Base-by-base conservation (phyloP, 1,140 invertebrate genomes). In the Tyrophagus putrescentiae region DNA sequence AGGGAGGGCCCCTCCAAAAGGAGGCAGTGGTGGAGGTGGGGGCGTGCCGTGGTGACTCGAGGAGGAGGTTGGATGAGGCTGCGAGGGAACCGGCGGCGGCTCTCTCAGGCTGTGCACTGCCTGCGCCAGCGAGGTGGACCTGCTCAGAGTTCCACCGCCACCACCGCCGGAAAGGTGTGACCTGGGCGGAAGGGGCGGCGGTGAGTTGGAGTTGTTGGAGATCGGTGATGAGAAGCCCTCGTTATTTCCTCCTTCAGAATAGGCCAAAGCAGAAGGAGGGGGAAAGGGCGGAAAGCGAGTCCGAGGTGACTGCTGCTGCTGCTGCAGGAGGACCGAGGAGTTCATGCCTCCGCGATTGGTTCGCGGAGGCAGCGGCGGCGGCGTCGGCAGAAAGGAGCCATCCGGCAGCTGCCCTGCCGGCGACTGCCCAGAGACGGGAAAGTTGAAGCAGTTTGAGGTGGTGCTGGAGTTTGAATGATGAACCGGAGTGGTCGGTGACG, bases 401-500 rank as follows among this genome's bases (percentile, higher is more conserved):
- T 54, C 39, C 27, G 52, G 3, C 11, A 32, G n/a, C n/a, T n/a
- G n/a, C n/a, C n/a, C n/a, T n/a, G n/a, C 13, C 11, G 13, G 13
- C 27, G 28, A 54, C n/a, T n/a, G 28, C 32, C 32, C 9, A 13
- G 11, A 21, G 52, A 54, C 13, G 45, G 32, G 27, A n/a, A 23
- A 54, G 11, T 13, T 18, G 52, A 32, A 31, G 57, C 44, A 25
- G 27, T 41, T 11, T 13, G 25, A 28, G 33, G 33, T 9, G 33
- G 29, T 45, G 29, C 39, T 34, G 58, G 70, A 16, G 79, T 77
- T 27, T 80, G 79, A 79, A 1, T 79, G 76, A 13, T 77, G 76
- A 60, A 70, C 74, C 66, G 69, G 74, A 66, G 62, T 71, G 62
- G 66, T 52, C 1, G 71, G 70, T 16, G 75, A 74, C 60, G 73